Conservation (phyloP, 1,140 invertebrate species). For the Andricus grossulariae region DNA sequence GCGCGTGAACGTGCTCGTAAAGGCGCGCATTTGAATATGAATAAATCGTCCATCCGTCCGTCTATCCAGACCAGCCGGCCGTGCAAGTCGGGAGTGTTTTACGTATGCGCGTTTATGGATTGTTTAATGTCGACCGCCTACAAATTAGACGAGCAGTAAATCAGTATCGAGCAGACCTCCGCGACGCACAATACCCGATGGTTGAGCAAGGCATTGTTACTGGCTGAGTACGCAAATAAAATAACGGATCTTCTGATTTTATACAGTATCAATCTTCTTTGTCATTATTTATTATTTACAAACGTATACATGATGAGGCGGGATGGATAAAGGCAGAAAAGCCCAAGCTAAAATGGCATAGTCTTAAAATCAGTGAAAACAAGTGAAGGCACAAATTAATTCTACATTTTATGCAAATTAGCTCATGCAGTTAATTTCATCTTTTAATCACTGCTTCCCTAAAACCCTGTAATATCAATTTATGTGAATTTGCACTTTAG, state of each 20-base stretch:
- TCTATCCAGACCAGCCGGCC: conserved; percentile 46
- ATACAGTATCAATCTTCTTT: not conserved
- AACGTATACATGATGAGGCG: no score
- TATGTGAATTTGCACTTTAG: no score
- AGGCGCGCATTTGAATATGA: conserved; percentile 74
- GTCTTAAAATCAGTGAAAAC: no score
- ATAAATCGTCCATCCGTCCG: conserved; percentile 65
- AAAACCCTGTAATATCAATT: no score
- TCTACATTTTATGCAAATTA: no score
- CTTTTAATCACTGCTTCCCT: no score
- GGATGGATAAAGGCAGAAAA: no score
- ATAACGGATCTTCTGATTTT: not conserved
- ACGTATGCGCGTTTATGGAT: conserved; percentile 74
- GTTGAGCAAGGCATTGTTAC: conserved; percentile 30
- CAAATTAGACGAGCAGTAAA: conserved; percentile 76
- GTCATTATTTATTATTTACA: no score
- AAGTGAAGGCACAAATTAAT: no score
- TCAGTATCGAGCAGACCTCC: conserved; percentile 74
- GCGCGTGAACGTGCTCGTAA: conserved; percentile 65
- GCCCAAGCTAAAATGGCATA: no score
- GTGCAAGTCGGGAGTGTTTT: conserved; percentile 65
- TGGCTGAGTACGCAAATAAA: not conserved
- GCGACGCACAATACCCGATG: conserved; percentile 57
- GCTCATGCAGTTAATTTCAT: no score
- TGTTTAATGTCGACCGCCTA: conserved; percentile 76